Base-by-base conservation (phyloP, 2,113 vertebrate genomes). In the Eubucco bourcierii region DNA sequence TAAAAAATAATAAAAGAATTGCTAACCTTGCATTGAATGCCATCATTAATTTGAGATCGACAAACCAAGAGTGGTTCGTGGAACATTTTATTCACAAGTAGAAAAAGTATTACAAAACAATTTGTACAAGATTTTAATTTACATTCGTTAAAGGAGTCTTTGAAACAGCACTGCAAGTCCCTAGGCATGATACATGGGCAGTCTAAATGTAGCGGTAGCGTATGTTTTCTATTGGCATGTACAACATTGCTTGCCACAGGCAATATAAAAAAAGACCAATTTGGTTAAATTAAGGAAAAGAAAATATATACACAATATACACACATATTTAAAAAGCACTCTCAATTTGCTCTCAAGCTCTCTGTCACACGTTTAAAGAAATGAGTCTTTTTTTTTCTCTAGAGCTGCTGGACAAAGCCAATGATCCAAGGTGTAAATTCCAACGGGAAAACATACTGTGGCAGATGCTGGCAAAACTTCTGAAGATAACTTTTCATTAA, bases 31-130 rank as follows among this genome's bases (percentile, higher is more conserved):
- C 39, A 53, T 11, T 63, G 55, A 76, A 37, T n/a, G 17, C 25
- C 66, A 50, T 41, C 50, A 74, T 25, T 63, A 83, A 67, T 64
- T 61, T 55, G 25, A 90, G n/a, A 77, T 41, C 58, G 52, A 41
- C 29, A 75, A 52, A 56, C 9, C 31, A 85, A 84, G 64, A 93
- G 50, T 53, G 64, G 74, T 94, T 84, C 91, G 95, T 0, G 2
- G 87, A 89, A 86, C 4, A 7, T 93, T 98, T 98, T 98, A 98
- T 98, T 98, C 95, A 97, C 97, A 97, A 94, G 88, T 95, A 96
- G 85, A 97, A 98, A 97, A 96, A 90, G 76, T 80, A 91, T 92
- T 97, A 98, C 95, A 97, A 98, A 97, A 95, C 4, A 6, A 84
- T 95, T 94, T 97, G 85, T 80, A 96, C 90, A 95, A 88, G 87